Evolutionary conservation across 2,113 vertebrate genomes (phyloP).

Genomic region (Cygnus buccinator): DNA sequence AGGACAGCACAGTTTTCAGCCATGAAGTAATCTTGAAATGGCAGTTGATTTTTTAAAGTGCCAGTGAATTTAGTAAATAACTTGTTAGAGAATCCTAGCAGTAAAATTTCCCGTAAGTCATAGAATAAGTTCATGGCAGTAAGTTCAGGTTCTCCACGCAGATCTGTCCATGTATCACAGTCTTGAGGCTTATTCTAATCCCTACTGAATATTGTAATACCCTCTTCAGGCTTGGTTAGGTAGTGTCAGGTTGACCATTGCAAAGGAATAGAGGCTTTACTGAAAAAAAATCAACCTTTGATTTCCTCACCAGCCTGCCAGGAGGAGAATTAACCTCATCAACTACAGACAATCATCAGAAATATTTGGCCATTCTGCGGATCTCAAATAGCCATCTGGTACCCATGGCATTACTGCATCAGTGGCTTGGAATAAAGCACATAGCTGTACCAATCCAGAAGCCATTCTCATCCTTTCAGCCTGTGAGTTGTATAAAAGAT

Average conservation of each 20-base stretch:
- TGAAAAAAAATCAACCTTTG: background rate
- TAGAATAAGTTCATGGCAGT: background rate
- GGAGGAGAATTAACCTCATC: background rate
- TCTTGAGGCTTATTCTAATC: background rate
- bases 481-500: background rate
- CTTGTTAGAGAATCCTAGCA: background rate
- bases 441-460: background rate
- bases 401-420: background rate
- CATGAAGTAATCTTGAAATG: background rate
- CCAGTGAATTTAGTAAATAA: background rate
- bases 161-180: background rate
- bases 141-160: background rate
- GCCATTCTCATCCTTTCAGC: background rate
- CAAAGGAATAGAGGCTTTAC: background rate
- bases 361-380: background rate
- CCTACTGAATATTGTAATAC: fast-evolving
- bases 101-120: background rate
- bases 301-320: background rate
- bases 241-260: background rate
- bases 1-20: background rate
- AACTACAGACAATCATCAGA: background rate
- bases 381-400: background rate
- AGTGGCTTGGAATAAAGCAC: background rate
- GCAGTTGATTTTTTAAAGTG: background rate
- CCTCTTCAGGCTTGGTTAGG: background rate